Evolutionary conservation across 2,888 invertebrate genomes (phyloP), one percentile per base, ranked within the genome.

Genomic region (Melanchra persicariae): DNA sequence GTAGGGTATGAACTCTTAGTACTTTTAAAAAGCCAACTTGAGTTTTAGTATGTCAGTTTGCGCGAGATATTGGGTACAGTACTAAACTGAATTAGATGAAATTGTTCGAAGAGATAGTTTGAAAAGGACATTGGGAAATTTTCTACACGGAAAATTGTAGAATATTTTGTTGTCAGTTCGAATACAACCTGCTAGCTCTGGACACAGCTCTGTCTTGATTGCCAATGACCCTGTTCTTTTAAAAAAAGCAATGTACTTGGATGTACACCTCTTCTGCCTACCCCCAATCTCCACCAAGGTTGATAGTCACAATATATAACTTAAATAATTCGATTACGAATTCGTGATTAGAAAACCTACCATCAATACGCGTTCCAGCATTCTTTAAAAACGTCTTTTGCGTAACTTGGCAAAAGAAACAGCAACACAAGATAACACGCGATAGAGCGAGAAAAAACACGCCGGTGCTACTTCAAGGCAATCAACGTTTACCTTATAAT

Each of bases 401-500:
- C 93, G 93, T 92, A 92, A 93, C 87, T 79, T 79, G 75, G 61
- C 76, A 90, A 94, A 59, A 83, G 89, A 87, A 92, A 94, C 49
- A 74, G 81, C 64, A 47, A 87, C 89, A 91, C 65, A 26, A 2
- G 26, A 37, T 43, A 51, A 30, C 6, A 47, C 64, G 55, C 34
- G 89, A 59, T 55, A 57, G 89, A 93, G 81, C 67, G 87, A 81
- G 92, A 93, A 61, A 65, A 86, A 77, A 51, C 64, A 72, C 79
- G 84, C 83, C 87, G 87, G 87, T 89, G 89, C 85, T 88, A 88
- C 89, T 90, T 95, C 95, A 95, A 95, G 95, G 95, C 89, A 93
- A 95, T 90, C 95, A 91, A 95, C 95, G 95, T 94, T 95, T 94
- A 93, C 94, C 94, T 91, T 88, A 79, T 83, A 87, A 87, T 84